Conservation (phyloP, 1,140 invertebrate species). For the Lamellibrachia luymesi region DNA sequence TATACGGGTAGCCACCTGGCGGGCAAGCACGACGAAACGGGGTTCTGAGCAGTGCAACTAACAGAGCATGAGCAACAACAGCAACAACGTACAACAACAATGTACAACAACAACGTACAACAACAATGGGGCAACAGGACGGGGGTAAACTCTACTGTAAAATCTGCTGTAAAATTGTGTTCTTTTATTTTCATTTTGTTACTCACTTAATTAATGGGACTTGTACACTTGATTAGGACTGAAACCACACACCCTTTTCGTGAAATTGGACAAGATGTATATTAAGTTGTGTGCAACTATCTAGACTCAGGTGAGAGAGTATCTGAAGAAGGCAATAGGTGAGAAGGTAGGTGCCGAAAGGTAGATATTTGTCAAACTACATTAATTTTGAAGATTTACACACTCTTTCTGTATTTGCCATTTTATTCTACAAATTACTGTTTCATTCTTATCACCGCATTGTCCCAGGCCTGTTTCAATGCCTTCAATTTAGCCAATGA, state of each 20-base stretch:
- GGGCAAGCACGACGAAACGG: not conserved
- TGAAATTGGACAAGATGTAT: not conserved
- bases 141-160: not conserved
- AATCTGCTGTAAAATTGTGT: not conserved
- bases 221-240: not conserved
- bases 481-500: not conserved
- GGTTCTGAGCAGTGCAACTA: not conserved
- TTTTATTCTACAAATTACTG: not conserved
- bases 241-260: not conserved
- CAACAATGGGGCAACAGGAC: constrained; percentile 16
- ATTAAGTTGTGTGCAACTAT: not conserved
- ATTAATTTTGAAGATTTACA: not conserved
- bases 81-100: not conserved
- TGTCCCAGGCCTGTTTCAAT: too few relatives aligned
- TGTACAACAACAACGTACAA: not conserved
- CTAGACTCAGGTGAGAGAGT: not conserved
- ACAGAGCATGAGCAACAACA: not conserved
- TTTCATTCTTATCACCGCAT: not conserved
- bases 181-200: not conserved
- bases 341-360: not conserved
- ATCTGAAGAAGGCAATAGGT: not conserved
- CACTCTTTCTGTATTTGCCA: too few relatives aligned
- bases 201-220: not conserved
- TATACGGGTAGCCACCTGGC: not conserved
- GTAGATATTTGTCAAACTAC: not conserved